Base-by-base conservation (phyloP, 2,888 invertebrate species). In the Drosophila paramelanica region DNA sequence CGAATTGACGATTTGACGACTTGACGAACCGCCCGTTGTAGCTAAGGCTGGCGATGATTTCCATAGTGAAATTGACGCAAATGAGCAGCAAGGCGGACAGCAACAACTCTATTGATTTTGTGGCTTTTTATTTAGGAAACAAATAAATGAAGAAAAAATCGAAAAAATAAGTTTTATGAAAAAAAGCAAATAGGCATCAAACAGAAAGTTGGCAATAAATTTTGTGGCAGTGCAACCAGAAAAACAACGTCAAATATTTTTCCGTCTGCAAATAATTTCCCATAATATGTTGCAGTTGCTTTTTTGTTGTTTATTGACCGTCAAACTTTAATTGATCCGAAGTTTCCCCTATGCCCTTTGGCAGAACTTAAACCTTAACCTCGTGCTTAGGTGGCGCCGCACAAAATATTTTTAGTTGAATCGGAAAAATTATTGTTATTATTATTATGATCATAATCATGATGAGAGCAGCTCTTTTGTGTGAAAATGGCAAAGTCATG, bases 321-420 rank as follows among this genome's bases (percentile, higher is more conserved):
- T 79, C 64, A 52, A 70, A 62, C 47, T 55, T 55, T 64, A 70
- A 62, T 72, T 67, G 58, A 61, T 42, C 41, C 45, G 14, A 23
- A 36, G 66, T 70, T 71, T 67, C 72, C 39, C 4, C 36, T 36
- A 13, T 84, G 61, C 56, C 70, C 66, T 69, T 70, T 68, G 47
- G 75, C 87, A 85, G 85, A 89, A 85, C 85, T 81, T 83, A 73
- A 89, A 74, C 88, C 55, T 61, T 75, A 71, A 78, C 78, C 73
- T 67, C 67, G 57, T 36, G 8, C 3, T 47, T 36, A 38, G 55
- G 58, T 47, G 64, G 43, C 39, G 39, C 38, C 31, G 39, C 43
- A n/a, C 14, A 33, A 64, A 74, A 43, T 42, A 39, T 45, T 67
- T 55, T 51, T 51, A 25, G 46, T 46, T 65, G 56, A 56, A 46